Evolutionary conservation across 2,888 invertebrate genomes (phyloP).

Genomic region (Platycheirus albimanus): DNA sequence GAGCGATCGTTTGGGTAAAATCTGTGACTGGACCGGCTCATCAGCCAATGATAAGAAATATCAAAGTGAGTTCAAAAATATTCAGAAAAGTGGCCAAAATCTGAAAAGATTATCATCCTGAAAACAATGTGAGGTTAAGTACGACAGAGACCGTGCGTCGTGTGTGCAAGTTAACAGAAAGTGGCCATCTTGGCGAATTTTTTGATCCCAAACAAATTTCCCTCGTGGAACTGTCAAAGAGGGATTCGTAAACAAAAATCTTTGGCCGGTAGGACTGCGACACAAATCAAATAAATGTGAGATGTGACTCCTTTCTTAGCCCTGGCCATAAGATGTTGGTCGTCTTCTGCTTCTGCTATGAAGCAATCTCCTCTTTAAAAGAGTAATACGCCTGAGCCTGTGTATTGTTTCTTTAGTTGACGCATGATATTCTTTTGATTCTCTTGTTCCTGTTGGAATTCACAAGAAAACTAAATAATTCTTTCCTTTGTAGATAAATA

Average conservation of each 20-base stretch:
- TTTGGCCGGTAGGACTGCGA: not conserved
- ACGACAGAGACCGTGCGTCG: slow-evolving; percentile 43
- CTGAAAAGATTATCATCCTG: not conserved
- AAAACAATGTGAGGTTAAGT: slow-evolving; percentile 48
- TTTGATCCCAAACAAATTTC: slow-evolving; percentile 32
- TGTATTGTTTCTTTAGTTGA: no score
- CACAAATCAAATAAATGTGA: no score
- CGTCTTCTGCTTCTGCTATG: no score
- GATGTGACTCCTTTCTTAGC: no score
- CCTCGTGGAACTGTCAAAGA: slow-evolving; percentile 3
- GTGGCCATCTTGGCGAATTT: slow-evolving; percentile 61
- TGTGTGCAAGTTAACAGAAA: slow-evolving; percentile 31
- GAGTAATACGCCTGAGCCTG: no score
- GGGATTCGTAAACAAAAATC: slow-evolving; percentile 48
- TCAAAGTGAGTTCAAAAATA: slow-evolving; percentile 86
- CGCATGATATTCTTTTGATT: no score
- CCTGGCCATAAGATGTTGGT: no score
- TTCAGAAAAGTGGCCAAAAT: not conserved
- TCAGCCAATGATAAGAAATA: slow-evolving; percentile 96
- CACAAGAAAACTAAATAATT: no score
- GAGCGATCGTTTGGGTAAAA: slow-evolving; percentile 98
- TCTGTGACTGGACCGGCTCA: slow-evolving; percentile 99
- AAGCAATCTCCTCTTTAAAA: no score
- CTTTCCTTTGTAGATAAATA: slow-evolving; percentile 88
- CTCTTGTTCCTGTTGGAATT: no score